These are phyloP conservation scores for Gonioctena quinquepunctata DNA, from an alignment of 1,140 invertebrate species.

Conservation along the genomic window DNA sequence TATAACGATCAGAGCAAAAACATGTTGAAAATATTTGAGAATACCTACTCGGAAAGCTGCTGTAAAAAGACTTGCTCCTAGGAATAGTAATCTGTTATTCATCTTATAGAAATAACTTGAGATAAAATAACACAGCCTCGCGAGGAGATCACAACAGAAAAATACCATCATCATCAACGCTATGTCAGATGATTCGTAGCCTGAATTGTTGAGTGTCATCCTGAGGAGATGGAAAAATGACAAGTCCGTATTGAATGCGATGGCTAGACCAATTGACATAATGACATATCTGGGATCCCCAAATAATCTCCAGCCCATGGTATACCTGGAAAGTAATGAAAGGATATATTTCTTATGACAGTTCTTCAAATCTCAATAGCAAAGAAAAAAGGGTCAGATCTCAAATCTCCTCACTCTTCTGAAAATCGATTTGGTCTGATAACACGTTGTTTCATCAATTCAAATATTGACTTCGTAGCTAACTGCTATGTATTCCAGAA, in stretches of 20 bases:
- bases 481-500: too few relatives aligned
- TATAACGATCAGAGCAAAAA: too few relatives aligned
- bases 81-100: not conserved
- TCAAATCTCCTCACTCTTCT: too few relatives aligned
- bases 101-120: not conserved
- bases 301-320: not conserved
- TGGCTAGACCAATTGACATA: not conserved
- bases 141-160: not conserved
- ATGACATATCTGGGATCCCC: not conserved
- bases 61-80: not conserved
- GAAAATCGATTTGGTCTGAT: too few relatives aligned
- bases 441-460: too few relatives aligned
- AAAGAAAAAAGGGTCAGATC: too few relatives aligned
- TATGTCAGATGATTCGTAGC: not conserved
- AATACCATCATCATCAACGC: not conserved
- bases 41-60: not conserved
- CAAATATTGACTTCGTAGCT: too few relatives aligned
- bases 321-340: not conserved
- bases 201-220: not conserved
- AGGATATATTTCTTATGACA: too few relatives aligned
- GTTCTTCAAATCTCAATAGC: too few relatives aligned
- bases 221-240: not conserved
- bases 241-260: not conserved
- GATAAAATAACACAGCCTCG: not conserved
- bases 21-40: too few relatives aligned